Conservation (phyloP, 2,113 vertebrate genomes). For the Tamias sibiricus region DNA sequence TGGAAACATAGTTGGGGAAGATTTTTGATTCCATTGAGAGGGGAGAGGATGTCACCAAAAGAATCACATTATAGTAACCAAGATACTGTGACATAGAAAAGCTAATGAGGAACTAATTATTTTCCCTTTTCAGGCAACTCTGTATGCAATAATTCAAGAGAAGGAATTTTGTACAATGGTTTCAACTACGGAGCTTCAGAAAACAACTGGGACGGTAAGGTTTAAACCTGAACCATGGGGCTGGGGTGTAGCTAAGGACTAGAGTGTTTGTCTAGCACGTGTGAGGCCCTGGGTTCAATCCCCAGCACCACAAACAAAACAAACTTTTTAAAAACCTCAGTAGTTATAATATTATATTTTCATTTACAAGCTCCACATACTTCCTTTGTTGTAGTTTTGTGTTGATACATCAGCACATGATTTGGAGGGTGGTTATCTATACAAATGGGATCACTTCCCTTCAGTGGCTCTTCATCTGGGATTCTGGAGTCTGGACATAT, state of each 20-base stretch:
- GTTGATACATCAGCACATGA: not conserved
- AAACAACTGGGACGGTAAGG: conserved; percentile 92
- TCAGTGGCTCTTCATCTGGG: not conserved
- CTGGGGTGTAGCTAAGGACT: not conserved
- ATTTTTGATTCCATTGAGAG: not conserved
- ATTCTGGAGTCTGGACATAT: not conserved
- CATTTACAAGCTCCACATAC: not conserved
- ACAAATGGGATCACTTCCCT: not conserved
- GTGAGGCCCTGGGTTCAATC: not conserved
- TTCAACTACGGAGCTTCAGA: conserved; percentile 94
- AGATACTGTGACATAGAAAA: not conserved
- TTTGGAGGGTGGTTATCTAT: not conserved
- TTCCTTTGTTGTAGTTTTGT: conserved; percentile 4
- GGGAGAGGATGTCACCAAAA: not conserved
- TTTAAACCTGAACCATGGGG: not conserved
- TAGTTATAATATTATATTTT: not conserved
- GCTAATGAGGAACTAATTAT: not conserved
- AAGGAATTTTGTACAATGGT: conserved; percentile 91
- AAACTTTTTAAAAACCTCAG: not conserved
- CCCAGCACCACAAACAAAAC: not conserved
- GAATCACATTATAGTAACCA: not conserved
- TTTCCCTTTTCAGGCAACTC: conserved; percentile 88
- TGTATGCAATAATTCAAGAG: conserved; percentile 88
- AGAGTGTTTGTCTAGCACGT: not conserved
- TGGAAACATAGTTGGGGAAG: not conserved